Conservation (phyloP, 2,113 vertebrate genomes). For the Rhagologus leucostigma region DNA sequence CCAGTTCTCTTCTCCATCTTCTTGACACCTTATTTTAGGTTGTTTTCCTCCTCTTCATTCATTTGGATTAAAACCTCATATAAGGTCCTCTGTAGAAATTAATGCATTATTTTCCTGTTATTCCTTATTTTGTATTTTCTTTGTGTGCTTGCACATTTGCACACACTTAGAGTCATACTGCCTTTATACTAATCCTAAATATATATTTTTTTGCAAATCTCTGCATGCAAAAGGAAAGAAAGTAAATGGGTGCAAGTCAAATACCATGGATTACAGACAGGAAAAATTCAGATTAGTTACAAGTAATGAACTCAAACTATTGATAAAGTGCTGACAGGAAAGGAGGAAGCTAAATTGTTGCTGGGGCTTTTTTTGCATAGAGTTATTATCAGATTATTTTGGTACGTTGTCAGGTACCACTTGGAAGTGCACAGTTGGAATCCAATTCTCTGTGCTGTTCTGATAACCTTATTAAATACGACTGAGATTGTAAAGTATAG, state of each 20-base stretch:
- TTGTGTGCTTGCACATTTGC: not conserved
- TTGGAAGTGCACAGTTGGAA: not conserved
- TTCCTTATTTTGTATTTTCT: not conserved
- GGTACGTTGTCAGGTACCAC: not conserved
- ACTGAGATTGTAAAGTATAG: not conserved
- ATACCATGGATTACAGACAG: not conserved
- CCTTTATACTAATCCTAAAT: not conserved
- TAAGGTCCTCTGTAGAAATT: not conserved
- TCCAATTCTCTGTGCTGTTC: not conserved
- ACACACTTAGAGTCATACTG: not conserved
- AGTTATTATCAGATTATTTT: not conserved
- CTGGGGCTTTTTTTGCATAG: not conserved
- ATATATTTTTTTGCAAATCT: not conserved
- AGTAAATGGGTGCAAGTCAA: not conserved
- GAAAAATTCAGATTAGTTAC: not conserved
- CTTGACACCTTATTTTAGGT: not conserved
- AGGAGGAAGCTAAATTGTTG: not conserved
- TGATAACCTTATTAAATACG: not conserved
- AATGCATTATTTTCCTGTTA: not conserved
- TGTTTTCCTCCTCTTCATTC: not conserved
- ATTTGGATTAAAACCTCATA: not conserved
- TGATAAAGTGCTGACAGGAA: not conserved
- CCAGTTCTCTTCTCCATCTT: not conserved
- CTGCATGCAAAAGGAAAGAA: not conserved
- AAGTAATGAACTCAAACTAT: not conserved